Evolutionary conservation across 2,113 vertebrate genomes (phyloP), one percentile per base, ranked within the genome.

Genomic region (Sphaerodactylus townsendi): DNA sequence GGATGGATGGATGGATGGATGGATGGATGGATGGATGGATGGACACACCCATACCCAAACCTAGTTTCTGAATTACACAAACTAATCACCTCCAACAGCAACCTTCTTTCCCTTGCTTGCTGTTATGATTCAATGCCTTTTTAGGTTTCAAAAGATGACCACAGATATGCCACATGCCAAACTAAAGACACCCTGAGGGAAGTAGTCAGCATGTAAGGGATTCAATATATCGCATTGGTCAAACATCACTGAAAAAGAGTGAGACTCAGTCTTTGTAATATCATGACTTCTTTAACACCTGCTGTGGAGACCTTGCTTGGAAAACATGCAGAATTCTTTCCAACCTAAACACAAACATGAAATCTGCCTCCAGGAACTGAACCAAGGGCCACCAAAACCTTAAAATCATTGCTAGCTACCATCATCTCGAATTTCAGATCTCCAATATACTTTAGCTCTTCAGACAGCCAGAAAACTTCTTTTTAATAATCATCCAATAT

Each of bases 41-140:
- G 59, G 25, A 62, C 28, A 23, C 59, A 62, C 5, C 53, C 4
- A n/a, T n/a, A 75, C 81, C 65, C 62, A 81, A 81, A 59, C 25
- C 30, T 69, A 15, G 68, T 59, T 37, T 85, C 59, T 59, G 37
- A 39, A 35, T 77, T 44, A 82, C 74, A 72, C 17, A 46, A 7
- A 1, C 30, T 46, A 84, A 79, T 46, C 37, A 66, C 78, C 85
- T 23, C 71, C 78, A 62, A 76, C 2, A 56, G 28, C 30, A 50
- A 17, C 69, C 53, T 56, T 1, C 7, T 9, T 53, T 33, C 28
- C 53, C 39, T 74, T 59, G 53, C 83, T 50, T 70, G 64, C 41
- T 84, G 75, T 48, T 66, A 41, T 84, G 75, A 65, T 74, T 21
- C 62, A n/a, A 44, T 41, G 88, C n/a, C 37, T 70, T 68, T 78